phyloP scores from a whole-genome alignment of 2,888 invertebrate species.

The Drosophila birchii region DNA sequence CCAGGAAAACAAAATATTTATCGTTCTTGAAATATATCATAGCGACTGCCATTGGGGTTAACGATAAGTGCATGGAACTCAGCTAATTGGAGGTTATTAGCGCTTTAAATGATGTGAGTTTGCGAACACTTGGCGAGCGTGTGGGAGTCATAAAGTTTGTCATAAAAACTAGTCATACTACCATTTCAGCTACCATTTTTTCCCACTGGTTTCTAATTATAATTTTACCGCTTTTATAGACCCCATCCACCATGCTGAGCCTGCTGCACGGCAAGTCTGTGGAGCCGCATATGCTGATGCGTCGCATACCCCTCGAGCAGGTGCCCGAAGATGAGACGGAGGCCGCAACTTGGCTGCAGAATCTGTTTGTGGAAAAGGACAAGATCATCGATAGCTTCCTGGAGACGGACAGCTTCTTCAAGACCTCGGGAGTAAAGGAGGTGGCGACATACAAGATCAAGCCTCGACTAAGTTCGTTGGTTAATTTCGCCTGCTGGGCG shows the following conservation, averaged over 20 bases:
- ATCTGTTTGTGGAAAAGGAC: constrained; percentile 93
- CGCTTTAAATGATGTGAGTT: background rate
- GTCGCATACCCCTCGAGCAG: constrained; percentile 92
- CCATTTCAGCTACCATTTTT: background rate
- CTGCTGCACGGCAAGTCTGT: constrained; percentile 90
- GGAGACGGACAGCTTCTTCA: constrained; percentile 90
- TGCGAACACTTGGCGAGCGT: background rate
- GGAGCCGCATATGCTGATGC: constrained; percentile 90
- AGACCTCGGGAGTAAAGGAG: constrained; percentile 89
- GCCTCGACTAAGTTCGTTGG: constrained; percentile 88
- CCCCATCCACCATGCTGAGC: constrained; percentile 91
- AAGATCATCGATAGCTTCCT: constrained; percentile 84
- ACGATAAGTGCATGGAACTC: background rate
- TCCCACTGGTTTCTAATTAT: background rate
- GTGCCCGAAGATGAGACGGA: constrained; percentile 90
- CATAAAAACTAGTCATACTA: constrained; percentile 2
- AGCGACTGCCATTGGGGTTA: background rate
- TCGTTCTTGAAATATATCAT: background rate
- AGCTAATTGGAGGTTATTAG: background rate
- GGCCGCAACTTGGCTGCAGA: constrained; percentile 92
- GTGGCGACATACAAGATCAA: constrained; percentile 87
- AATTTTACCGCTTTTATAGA: constrained; percentile 75
- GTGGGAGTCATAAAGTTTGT: background rate
- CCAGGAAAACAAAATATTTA: too few relatives aligned
- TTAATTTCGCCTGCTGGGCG: constrained; percentile 90